Evolutionary conservation across 2,888 invertebrate genomes (phyloP).

Genomic region (Lepas anatifera): DNA sequence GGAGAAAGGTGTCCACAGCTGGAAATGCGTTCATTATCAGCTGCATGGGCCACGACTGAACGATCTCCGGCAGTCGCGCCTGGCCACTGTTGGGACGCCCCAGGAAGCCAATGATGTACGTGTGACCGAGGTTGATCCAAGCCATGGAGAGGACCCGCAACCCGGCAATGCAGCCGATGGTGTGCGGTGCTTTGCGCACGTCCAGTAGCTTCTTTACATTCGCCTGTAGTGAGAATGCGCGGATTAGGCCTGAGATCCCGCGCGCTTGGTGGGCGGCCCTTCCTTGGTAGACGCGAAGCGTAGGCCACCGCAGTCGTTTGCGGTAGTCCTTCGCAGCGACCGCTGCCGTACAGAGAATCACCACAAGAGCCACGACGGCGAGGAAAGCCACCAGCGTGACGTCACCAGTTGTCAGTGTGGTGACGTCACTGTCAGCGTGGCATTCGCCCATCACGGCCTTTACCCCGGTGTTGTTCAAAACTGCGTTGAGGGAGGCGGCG

Average conservation of each 20-base stretch:
- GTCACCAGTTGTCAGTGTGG: neutral
- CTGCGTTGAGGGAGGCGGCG: neutral
- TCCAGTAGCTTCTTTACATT: neutral
- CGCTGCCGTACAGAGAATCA: neutral
- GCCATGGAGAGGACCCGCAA: neutral
- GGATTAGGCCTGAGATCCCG: neutral
- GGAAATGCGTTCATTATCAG: neutral
- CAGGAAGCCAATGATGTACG: neutral
- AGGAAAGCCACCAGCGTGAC: neutral
- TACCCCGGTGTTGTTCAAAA: neutral
- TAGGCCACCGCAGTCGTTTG: neutral
- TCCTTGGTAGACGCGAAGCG: neutral
- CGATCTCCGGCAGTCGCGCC: neutral
- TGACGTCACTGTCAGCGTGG: neutral
- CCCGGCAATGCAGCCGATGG: neutral
- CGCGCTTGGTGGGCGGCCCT: neutral
- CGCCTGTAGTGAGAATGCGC: neutral
- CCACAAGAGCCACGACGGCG: neutral
- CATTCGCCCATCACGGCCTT: neutral
- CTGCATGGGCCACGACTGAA: neutral
- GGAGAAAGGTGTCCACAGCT: neutral
- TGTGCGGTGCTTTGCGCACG: neutral
- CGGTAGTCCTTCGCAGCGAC: neutral
- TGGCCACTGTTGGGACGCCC: neutral
- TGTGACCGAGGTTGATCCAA: neutral